phyloP scores from a whole-genome alignment of 2,113 vertebrate genomes.

The Emydocephalus ijimae region DNA sequence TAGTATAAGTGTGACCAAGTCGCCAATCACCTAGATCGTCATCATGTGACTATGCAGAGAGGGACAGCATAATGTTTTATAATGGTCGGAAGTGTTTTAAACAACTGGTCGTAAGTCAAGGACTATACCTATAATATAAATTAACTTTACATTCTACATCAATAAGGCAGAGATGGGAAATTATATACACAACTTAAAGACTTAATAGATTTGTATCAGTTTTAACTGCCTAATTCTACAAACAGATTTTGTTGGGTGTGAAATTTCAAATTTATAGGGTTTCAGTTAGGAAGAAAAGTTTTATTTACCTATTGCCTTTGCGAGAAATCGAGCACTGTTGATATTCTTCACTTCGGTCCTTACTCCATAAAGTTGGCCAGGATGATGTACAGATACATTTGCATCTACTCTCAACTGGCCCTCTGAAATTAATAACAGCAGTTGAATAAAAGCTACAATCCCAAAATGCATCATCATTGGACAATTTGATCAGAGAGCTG shows the following conservation, averaged over 20 bases:
- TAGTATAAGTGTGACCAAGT: no score
- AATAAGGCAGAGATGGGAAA: not conserved
- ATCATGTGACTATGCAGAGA: no score
- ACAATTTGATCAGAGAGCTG: not conserved
- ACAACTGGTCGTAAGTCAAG: not conserved
- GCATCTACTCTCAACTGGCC: constrained; percentile 96
- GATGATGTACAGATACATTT: constrained; percentile 90
- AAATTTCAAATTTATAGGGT: not conserved
- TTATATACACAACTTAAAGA: not conserved
- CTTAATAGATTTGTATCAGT: not conserved
- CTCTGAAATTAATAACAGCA: constrained; percentile 70
- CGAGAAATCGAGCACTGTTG: constrained; percentile 88
- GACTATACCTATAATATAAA: not conserved
- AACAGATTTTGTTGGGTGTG: not conserved
- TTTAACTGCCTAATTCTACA: not conserved
- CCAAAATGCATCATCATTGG: not conserved
- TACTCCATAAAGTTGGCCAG: constrained; percentile 83
- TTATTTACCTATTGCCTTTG: constrained; percentile 85
- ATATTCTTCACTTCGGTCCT: constrained; percentile 98
- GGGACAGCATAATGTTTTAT: no score
- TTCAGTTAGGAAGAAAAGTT: constrained; percentile 20
- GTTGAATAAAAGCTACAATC: constrained; percentile 23
- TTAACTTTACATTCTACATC: not conserved
- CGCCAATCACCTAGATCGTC: no score
- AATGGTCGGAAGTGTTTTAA: not conserved